Conservation (phyloP, 2,888 invertebrate genomes). For the Micoletzkya japonica region DNA sequence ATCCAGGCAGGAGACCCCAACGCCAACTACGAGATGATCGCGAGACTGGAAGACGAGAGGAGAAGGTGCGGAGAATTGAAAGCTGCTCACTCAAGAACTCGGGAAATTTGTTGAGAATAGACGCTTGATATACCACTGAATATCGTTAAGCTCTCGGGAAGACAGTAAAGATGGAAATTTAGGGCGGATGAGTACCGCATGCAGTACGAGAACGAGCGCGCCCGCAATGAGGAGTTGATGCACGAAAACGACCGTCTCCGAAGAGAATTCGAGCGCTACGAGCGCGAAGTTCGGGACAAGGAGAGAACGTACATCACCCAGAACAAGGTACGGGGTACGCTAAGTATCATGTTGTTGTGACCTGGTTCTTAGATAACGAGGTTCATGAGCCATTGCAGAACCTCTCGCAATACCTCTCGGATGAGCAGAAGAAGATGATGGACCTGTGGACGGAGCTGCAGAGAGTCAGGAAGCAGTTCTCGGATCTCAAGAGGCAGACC, state of each 20-base stretch:
- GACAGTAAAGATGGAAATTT: slow-evolving; percentile 11
- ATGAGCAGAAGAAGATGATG: slow-evolving; percentile 63
- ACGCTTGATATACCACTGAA: not conserved
- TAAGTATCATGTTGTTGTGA: no score
- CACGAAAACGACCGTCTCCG: slow-evolving; percentile 57
- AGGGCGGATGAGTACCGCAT: slow-evolving; percentile 58
- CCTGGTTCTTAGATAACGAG: no score
- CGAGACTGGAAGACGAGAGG: slow-evolving; percentile 59
- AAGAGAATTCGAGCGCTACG: slow-evolving; percentile 56
- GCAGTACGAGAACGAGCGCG: slow-evolving; percentile 59
- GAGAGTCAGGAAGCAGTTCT: slow-evolving; percentile 59
- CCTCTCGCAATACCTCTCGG: slow-evolving; percentile 58
- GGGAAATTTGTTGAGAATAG: not conserved
- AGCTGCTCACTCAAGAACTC: not conserved
- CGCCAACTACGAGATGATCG: slow-evolving; percentile 58
- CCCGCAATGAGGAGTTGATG: slow-evolving; percentile 51
- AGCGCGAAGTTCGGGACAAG: slow-evolving; percentile 53
- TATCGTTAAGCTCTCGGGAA: not conserved
- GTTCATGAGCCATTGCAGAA: no score
- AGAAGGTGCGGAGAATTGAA: slow-evolving; percentile 38
- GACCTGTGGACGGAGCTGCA: slow-evolving; percentile 62
- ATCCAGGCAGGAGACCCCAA: slow-evolving; percentile 52
- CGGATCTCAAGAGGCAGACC: slow-evolving; percentile 52
- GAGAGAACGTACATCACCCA: slow-evolving; percentile 53
- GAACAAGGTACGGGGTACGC: no score